Percentiles rank a stretch among this genome's conserved stretches.
These are phyloP conservation scores for Hippotragus niger DNA, from an alignment of 2,113 vertebrate species.

Conservation along the genomic window DNA sequence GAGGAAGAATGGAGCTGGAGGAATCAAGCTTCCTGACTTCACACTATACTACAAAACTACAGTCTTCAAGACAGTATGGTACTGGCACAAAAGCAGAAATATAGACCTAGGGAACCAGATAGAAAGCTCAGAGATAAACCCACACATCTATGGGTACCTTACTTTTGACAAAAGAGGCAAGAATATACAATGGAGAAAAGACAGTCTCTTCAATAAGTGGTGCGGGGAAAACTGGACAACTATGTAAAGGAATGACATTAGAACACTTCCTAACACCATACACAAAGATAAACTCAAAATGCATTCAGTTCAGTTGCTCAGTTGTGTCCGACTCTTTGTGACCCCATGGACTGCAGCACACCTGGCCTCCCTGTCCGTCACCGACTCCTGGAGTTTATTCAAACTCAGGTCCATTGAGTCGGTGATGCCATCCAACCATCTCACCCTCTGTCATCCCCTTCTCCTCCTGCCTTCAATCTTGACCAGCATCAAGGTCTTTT, in stretches of 20 bases:
- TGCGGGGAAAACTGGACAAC: neutral
- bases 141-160: neutral
- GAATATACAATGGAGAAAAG: neutral
- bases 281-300: neutral
- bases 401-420: neutral
- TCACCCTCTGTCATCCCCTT: neutral
- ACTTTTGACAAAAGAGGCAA: neutral
- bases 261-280: neutral
- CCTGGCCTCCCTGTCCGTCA: neutral
- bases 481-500: neutral
- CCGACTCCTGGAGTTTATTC: neutral
- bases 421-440: neutral
- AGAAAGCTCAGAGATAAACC: neutral
- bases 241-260: neutral
- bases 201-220: neutral
- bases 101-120: neutral
- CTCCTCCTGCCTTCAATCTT: neutral
- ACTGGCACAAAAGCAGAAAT: neutral
- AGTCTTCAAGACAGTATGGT: neutral
- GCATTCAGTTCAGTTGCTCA: neutral
- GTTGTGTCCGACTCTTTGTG: neutral
- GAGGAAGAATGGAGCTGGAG: neutral
- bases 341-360: fast-evolving
- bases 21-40: neutral
- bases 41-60: neutral